Evolutionary conservation across 2,888 invertebrate genomes (phyloP), one percentile per base, ranked within the genome.

Genomic region (Aphodius granarius): DNA sequence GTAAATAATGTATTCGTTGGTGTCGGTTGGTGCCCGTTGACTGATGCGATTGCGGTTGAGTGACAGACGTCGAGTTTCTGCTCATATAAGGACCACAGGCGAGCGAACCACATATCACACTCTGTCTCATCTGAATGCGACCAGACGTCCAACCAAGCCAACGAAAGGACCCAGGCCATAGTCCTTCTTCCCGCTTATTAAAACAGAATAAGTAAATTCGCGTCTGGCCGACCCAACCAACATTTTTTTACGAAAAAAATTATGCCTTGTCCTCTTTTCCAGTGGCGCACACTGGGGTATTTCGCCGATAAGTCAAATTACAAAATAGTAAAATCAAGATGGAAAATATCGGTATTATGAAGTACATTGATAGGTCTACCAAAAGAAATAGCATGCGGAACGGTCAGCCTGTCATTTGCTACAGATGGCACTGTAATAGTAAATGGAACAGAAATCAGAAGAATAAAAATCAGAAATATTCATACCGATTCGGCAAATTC

Each of bases 41-140:
- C 85, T 83, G 84, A 85, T 85, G 86, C 84, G 86, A 85, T 84
- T 84, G 85, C 83, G 83, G 83, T 78, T 86, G 86, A 86, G 83
- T 86, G 86, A 86, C 86, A 86, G 85, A 84, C 83, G 84, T 84
- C 85, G 74, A 73, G 78, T 78, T 78, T 77, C 83, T 82, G 83
- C 80, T 84, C 85, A 82, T 85, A 84, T 84, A 84, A 84, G 85
- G 84, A 84, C 84, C 83, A 83, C 82, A 83, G 81, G 81, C 81
- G 82, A 83, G 81, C 81, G 81, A 81, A 82, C 83, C 82, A 84
- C 83, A 82, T 82, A 85, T 84, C 83, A 84, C 84, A 82, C 83
- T 81, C 80, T 79, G 80, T 80, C 80, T 79, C 79, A 80, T 79
- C 80, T 77, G 78, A 77, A 77, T 77, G 77, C 77, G 66, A 73